A percentile compares a stretch with the other conserved stretches of the same genome.
These are phyloP conservation scores for Metopia argyrocephala DNA, from an alignment of 2,888 invertebrate species.

Conservation along the genomic window DNA sequence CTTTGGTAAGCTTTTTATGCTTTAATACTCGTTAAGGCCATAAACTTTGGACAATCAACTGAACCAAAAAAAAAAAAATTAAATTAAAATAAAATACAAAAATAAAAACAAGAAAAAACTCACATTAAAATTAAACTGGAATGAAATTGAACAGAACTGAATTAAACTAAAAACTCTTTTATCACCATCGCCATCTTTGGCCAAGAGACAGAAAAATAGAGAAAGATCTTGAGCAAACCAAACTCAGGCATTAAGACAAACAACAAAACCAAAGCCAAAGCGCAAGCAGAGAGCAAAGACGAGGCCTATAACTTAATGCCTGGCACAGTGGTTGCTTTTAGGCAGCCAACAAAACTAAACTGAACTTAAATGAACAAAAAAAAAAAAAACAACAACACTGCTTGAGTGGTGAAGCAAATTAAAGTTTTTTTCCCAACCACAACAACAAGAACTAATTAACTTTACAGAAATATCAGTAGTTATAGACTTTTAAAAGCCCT, in stretches of 20 bases:
- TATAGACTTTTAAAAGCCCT: neutral
- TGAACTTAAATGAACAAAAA: constrained; percentile 14
- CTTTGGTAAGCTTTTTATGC: constrained; percentile 43
- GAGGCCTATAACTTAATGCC: neutral
- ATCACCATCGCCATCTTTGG: constrained; percentile 52
- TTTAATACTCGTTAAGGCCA: constrained; percentile 54
- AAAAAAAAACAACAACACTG: neutral
- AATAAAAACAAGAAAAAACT: neutral
- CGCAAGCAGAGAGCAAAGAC: constrained; percentile 13
- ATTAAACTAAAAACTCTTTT: constrained; percentile 38
- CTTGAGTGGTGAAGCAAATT: constrained; percentile 41
- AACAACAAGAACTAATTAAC: constrained; percentile 6
- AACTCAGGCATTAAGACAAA: neutral
- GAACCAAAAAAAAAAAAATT: constrained; percentile 6
- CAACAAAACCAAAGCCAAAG: constrained; percentile 23
- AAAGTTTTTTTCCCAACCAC: constrained; percentile 21
- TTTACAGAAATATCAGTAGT: neutral
- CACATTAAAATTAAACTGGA: neutral
- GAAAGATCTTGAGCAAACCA: constrained; percentile 58
- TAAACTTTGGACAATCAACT: constrained; percentile 47
- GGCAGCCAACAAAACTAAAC: neutral
- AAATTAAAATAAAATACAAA: constrained; percentile 16
- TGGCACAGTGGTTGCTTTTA: neutral
- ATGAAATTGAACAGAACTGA: neutral
- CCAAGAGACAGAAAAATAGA: constrained; percentile 44